Base-by-base conservation (phyloP, 2,113 vertebrate species). In the Taxidea taxus region DNA sequence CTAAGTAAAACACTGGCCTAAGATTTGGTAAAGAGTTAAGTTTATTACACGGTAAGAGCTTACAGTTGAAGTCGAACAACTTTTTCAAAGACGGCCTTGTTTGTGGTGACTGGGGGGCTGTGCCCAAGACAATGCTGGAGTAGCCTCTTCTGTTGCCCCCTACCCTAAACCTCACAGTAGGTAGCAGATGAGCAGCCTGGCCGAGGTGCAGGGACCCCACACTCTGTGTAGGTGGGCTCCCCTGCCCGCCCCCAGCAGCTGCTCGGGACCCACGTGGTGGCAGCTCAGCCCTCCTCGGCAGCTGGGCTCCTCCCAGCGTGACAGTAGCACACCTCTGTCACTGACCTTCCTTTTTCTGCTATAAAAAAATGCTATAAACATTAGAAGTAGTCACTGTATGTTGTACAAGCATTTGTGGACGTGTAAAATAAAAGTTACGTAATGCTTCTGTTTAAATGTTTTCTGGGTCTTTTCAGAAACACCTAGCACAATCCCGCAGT, bases 381-480 rank as follows among this genome's bases (percentile, higher is more conserved):
- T 83, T 78, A 60, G 77, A 70, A 72, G n/a, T 66, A 72, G 88
- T 91, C 77, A 18, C 78, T 83, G 82, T 92, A 2, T 89, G n/a
- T 91, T 80, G 90, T 95, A 44, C 23, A 20, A 66, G 87, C 90
- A 2, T 92, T 77, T 90, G 83, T 95, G 82, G 83, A 91, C 27
- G 11, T 91, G 90, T 97, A 39, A 87, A 98, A 98, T 98, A 98
- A 98, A 98, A 58, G 47, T 96, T 20, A 39, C 2, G 11, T 90
- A 10, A 54, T 47, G 75, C 96, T 97, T 94, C 89, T 72, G 8
- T 82, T 66, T 14, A 7, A 18, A 8, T 37, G 74, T 78, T 75
- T 70, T 56, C 64, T 77, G 95, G 80, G 25, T 95, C 74, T 94
- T 93, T 96, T 87, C 64, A 51, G 95, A 75, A 51, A 20, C 8